phyloP scores from a whole-genome alignment of 2,888 invertebrate species.

The Palloptera scutellata region DNA sequence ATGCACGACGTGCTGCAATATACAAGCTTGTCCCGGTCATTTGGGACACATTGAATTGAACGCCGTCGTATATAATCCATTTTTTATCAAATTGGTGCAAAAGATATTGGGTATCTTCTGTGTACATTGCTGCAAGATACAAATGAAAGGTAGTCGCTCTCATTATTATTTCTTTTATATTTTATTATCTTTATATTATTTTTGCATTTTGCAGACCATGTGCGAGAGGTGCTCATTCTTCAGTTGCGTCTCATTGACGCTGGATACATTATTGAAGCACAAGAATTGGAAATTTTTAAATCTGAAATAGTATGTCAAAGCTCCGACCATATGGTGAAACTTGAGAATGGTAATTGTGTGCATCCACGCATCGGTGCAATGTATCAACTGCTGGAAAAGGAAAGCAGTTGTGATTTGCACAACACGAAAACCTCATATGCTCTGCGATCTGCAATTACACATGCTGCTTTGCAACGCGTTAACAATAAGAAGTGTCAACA shows the following conservation, averaged over 20 bases:
- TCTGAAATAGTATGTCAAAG: conserved; percentile 57
- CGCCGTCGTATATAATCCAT: conserved; percentile 87
- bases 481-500: conserved; percentile 53
- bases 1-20: conserved; percentile 81
- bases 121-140: conserved; percentile 74
- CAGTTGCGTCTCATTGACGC: conserved; percentile 79
- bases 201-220: conserved; percentile 54
- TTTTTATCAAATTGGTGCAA: conserved; percentile 80
- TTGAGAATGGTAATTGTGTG: conserved; percentile 57
- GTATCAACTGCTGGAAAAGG: conserved; percentile 59
- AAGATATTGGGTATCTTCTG: conserved; percentile 76
- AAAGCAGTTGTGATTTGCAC: conserved; percentile 8
- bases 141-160: conserved; percentile 68
- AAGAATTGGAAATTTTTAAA: conserved; percentile 69
- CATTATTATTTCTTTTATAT: background rate
- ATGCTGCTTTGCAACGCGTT: conserved; percentile 52
- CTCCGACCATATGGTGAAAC: conserved; percentile 48
- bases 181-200: conserved; percentile 32
- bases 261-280: conserved; percentile 77
- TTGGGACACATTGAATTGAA: conserved; percentile 93
- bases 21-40: conserved; percentile 85
- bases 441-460: conserved; percentile 54
- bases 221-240: conserved; percentile 62
- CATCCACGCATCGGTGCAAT: conserved; percentile 66
- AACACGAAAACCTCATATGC: conserved; percentile 59